These are phyloP conservation scores for Protaetia brevitarsis DNA, from an alignment of 1,140 invertebrate genomes.

Conservation along the genomic window DNA sequence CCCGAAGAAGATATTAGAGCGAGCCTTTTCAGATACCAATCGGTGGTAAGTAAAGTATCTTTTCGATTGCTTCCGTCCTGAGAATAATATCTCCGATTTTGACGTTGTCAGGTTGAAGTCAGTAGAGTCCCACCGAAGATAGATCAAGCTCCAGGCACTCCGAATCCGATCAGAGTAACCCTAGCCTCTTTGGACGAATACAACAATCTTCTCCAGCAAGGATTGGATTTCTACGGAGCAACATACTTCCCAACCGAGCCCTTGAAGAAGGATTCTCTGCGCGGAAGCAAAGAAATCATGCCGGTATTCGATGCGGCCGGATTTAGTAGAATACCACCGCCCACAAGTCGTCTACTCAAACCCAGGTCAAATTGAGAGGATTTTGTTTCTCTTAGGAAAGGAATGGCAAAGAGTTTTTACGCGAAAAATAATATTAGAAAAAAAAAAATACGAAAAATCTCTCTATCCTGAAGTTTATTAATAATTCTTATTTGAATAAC, in stretches of 20 bases:
- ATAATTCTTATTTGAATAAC: too few species aligned
- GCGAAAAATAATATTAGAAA: too few species aligned
- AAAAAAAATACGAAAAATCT: too few species aligned
- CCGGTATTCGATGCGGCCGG: slow-evolving; percentile 80
- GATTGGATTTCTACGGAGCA: slow-evolving; percentile 80
- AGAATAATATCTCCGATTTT: background rate
- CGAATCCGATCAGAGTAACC: slow-evolving; percentile 68
- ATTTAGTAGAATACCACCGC: slow-evolving; percentile 74
- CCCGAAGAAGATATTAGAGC: slow-evolving; percentile 79
- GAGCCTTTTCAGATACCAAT: slow-evolving; percentile 74
- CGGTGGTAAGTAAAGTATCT: slow-evolving; percentile 67
- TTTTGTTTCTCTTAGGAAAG: background rate
- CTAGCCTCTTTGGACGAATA: slow-evolving; percentile 77
- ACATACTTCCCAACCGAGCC: slow-evolving; percentile 81
- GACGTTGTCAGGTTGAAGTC: slow-evolving; percentile 47
- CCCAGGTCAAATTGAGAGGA: slow-evolving; percentile 46
- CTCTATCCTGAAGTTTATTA: too few species aligned
- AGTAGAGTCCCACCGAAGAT: slow-evolving; percentile 51
- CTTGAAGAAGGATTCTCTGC: slow-evolving; percentile 56
- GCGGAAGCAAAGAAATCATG: slow-evolving; percentile 67
- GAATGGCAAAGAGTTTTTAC: too few species aligned
- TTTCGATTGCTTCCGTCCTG: background rate
- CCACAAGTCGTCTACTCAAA: slow-evolving; percentile 71
- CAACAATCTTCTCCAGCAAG: slow-evolving; percentile 74
- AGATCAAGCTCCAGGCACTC: slow-evolving; percentile 51